phyloP scores from a whole-genome alignment of 1,140 invertebrate genomes.

The Aphis gossypii region DNA sequence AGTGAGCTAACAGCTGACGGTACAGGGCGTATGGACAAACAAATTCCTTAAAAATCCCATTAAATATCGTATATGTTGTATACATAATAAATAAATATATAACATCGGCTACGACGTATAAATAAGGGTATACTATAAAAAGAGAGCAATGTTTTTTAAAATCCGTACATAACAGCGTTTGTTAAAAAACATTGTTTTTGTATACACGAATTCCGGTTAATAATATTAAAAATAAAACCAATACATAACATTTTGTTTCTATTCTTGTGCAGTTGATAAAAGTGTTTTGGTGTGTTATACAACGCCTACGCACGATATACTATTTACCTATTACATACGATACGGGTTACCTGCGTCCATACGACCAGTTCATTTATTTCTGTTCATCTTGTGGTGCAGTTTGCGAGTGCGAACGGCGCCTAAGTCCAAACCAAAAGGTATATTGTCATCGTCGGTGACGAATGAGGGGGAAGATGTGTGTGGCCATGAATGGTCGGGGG shows the following conservation, averaged over 20 bases:
- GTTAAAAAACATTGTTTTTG: background rate
- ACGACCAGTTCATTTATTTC: background rate
- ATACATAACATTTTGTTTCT: background rate
- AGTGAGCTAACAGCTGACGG: background rate
- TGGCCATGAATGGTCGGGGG: background rate
- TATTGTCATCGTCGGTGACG: constrained; percentile 46
- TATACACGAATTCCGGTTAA: background rate
- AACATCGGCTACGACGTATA: background rate
- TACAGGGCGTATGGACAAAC: background rate
- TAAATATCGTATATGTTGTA: background rate
- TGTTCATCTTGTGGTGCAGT: background rate
- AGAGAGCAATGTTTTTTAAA: background rate
- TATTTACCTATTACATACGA: background rate
- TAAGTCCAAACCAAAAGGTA: constrained; percentile 22
- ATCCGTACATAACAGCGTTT: background rate
- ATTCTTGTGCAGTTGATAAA: background rate
- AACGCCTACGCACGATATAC: background rate
- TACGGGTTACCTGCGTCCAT: background rate
- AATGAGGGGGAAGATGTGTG: background rate
- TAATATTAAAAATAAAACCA: background rate
- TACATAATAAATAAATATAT: background rate
- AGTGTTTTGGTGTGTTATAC: background rate
- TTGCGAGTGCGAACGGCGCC: constrained; percentile 21
- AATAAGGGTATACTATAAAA: background rate
- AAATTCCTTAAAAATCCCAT: background rate